Evolutionary conservation across 2,113 vertebrate species (phyloP).

Genomic region (Nothoprocta perdicaria): DNA sequence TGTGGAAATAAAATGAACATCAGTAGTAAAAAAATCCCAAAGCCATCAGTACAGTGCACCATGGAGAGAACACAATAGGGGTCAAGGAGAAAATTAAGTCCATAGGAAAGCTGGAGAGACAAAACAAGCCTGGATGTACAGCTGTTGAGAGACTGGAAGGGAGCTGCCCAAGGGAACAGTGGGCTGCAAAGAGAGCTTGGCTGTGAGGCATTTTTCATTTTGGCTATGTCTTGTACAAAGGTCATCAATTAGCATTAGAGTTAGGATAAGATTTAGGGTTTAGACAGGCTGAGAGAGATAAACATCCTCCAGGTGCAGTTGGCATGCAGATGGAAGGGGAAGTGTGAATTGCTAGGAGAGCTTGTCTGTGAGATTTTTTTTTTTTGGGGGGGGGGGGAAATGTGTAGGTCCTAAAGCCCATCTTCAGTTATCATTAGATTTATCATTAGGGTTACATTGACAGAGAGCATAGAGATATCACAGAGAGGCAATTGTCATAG

Average conservation of each 20-base stretch:
- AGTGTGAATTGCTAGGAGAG: not conserved
- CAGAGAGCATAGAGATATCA: not conserved
- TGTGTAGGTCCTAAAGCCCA: not conserved
- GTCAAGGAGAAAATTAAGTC: not conserved
- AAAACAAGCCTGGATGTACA: not conserved
- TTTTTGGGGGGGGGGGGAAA: too few species aligned
- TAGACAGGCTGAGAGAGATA: not conserved
- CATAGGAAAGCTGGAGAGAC: not conserved
- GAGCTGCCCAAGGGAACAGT: not conserved
- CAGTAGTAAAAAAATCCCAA: not conserved
- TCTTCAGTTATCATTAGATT: not conserved
- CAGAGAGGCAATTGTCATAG: not conserved
- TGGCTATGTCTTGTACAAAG: not conserved
- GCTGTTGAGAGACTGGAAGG: not conserved
- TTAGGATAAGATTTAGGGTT: not conserved
- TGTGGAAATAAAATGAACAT: not conserved
- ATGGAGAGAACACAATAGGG: not conserved
- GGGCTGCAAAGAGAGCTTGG: not conserved
- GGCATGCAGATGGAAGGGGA: not conserved
- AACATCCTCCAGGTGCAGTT: not conserved
- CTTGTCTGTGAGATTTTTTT: not conserved
- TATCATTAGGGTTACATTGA: not conserved
- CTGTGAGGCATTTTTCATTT: not conserved
- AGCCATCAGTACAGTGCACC: not conserved
- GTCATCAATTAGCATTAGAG: not conserved